Percentiles rank a stretch among this genome's conserved stretches.
phyloP scores from a whole-genome alignment of 2,888 invertebrate species.

The Aporophyla nigra region DNA sequence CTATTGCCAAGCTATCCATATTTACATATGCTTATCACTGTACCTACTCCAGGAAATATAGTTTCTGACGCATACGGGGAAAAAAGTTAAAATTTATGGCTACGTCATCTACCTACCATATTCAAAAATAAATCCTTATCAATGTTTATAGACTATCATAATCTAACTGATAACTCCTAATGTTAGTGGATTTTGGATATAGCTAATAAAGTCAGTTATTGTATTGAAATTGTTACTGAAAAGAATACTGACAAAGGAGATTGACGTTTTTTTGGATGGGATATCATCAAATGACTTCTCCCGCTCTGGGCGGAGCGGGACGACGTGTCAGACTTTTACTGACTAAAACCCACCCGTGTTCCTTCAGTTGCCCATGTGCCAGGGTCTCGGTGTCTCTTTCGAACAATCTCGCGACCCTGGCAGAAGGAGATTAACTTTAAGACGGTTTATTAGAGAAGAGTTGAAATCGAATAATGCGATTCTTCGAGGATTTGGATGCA shows the following conservation, averaged over 20 bases:
- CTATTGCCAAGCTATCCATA: neutral
- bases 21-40: neutral
- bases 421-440: too few species aligned
- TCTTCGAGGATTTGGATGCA: too few species aligned
- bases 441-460: too few species aligned
- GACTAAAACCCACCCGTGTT: too few species aligned
- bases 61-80: constrained; percentile 17
- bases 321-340: too few species aligned
- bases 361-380: too few species aligned
- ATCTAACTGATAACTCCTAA: constrained; percentile 20
- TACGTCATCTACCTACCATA: neutral
- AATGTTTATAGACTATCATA: constrained; percentile 30
- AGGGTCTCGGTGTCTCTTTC: too few species aligned
- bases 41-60: neutral
- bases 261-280: too few species aligned
- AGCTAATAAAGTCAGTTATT: neutral
- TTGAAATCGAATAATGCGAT: too few species aligned
- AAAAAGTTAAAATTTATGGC: neutral
- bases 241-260: neutral
- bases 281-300: too few species aligned
- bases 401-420: too few species aligned
- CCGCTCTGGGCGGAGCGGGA: too few species aligned
- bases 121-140: constrained; percentile 34
- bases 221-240: neutral
- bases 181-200: neutral